Evolutionary conservation across 1,140 invertebrate genomes (phyloP).

Genomic region (Catajapyx aquilonaris): DNA sequence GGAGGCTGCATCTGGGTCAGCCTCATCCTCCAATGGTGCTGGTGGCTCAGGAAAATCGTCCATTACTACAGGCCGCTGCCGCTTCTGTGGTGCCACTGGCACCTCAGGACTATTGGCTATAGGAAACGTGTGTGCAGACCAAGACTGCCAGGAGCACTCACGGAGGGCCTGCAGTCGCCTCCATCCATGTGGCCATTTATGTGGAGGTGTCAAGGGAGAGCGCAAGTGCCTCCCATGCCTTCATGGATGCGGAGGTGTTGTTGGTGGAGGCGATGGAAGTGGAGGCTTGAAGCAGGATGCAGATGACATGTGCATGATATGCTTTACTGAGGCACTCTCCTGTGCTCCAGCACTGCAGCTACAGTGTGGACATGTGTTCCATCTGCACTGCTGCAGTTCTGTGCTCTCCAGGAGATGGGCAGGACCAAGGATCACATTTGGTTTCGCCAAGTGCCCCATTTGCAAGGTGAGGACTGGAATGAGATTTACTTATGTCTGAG

Average conservation of each 20-base stretch:
- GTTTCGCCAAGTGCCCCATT: constrained; percentile 88
- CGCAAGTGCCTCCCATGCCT: constrained; percentile 68
- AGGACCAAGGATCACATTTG: constrained; percentile 88
- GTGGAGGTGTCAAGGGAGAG: constrained; percentile 74
- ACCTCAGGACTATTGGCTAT: constrained; percentile 68
- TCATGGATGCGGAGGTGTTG: constrained; percentile 28
- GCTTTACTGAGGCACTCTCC: constrained; percentile 87
- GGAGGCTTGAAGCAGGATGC: constrained; percentile 65
- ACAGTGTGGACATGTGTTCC: constrained; percentile 89
- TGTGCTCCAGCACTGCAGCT: constrained; percentile 86
- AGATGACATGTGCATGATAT: constrained; percentile 99
- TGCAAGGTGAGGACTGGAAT: constrained; percentile 49
- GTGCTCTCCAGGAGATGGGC: constrained; percentile 76
- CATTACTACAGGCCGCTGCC: constrained; percentile 48
- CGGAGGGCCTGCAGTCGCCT: constrained; percentile 64
- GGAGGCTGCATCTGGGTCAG: constrained; percentile 42
- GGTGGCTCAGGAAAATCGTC: constrained; percentile 15
- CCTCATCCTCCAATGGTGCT: constrained; percentile 20
- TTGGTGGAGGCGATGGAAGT: constrained; percentile 11
- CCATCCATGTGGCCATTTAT: constrained; percentile 73
- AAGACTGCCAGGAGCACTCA: constrained; percentile 79
- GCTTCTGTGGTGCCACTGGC: constrained; percentile 68
- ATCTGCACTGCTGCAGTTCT: constrained; percentile 72
- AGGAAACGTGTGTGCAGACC: constrained; percentile 79
- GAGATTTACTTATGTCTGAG: constrained; percentile 2